Base-by-base conservation (phyloP, 2,888 invertebrate species). In the Dasysyrphus tricinctus region DNA sequence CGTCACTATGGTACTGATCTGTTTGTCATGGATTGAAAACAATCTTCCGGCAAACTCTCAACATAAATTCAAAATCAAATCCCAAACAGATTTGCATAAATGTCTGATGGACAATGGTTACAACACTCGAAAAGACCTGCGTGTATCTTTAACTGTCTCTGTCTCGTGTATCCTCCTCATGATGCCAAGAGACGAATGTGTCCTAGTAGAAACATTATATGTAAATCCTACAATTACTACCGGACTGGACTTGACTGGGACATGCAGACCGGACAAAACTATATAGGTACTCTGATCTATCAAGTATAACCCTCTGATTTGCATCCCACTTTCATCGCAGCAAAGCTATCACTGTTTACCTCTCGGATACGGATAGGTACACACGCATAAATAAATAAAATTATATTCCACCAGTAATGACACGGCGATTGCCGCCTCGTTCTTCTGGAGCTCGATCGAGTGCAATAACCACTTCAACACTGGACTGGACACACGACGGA, bases 311-410 rank as follows among this genome's bases (percentile, higher is more conserved):
- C 39, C 29, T 69, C 49, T 70, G 69, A 70, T 83, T 70, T 79
- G 74, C 83, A 81, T 63, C 74, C 54, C 69, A 69, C 69, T 67
- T 67, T 67, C 34, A 49, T 11, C 57, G 24, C 24, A 37, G 57
- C n/a, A 44, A 77, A 75, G 14, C 47, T 47, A 63, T 80, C n/a
- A n/a, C 47, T 51, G 56, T 70, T 65, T 65, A 67, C 67, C 47
- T 37, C 37, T 67, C 14, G 67, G 54, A 54, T 69, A 54, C 39
- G 39, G 39, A 51, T 69, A 51, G 37, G 16, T 59, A 67, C 61
- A 54, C 73, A 75, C 76, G 84, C 80, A 84, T 84, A 84, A 84
- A 80, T 84, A 76, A 84, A 80, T 84, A 80, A 80, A 84, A 84
- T 80, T 84, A 80, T 75, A 70, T 73, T 75, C 69, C 69, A 34